Evolutionary conservation across 2,888 invertebrate species (phyloP).

Genomic region (Drosophila macrospina): DNA sequence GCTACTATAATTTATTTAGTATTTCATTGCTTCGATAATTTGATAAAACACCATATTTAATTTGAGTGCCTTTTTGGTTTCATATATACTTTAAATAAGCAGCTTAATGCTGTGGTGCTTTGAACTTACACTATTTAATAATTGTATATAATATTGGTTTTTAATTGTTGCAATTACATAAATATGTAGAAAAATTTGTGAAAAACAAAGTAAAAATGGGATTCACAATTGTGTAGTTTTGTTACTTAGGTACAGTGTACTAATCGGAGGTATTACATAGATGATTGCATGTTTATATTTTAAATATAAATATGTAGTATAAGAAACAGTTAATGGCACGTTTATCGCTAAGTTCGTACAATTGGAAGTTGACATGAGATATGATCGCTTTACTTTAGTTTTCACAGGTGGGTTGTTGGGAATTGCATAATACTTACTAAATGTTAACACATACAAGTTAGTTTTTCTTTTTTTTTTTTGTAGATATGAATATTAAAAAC

Average conservation of each 20-base stretch:
- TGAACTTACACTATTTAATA: conserved; percentile 60
- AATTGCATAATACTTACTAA: conserved; percentile 51
- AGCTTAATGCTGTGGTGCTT: conserved; percentile 61
- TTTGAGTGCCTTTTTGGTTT: conserved; percentile 47
- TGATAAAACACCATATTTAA: conserved; percentile 52
- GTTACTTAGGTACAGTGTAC: conserved; percentile 72
- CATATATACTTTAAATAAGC: conserved; percentile 60
- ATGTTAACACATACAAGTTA: conserved; percentile 24
- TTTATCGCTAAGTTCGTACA: conserved; percentile 44
- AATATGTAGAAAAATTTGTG: conserved; percentile 37
- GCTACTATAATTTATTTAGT: conserved; percentile 38
- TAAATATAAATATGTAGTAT: conserved; percentile 13
- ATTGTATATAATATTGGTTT: conserved; percentile 54
- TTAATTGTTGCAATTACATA: conserved; percentile 41
- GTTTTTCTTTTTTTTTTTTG: conserved; percentile 14
- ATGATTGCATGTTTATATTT: conserved; percentile 61
- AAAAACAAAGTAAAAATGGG: conserved; percentile 35
- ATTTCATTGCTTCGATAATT: conserved; percentile 59
- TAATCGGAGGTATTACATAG: conserved; percentile 77
- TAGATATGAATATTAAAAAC: conserved; percentile 34
- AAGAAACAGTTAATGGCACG: conserved; percentile 35
- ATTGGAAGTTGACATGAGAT: conserved; percentile 57
- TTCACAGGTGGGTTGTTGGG: conserved; percentile 71
- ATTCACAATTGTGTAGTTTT: conserved; percentile 41
- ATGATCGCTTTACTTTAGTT: conserved; percentile 62